Evolutionary conservation across 1,140 invertebrate species (phyloP), one percentile per base, ranked within the genome.

Genomic region (Eueides isabella): DNA sequence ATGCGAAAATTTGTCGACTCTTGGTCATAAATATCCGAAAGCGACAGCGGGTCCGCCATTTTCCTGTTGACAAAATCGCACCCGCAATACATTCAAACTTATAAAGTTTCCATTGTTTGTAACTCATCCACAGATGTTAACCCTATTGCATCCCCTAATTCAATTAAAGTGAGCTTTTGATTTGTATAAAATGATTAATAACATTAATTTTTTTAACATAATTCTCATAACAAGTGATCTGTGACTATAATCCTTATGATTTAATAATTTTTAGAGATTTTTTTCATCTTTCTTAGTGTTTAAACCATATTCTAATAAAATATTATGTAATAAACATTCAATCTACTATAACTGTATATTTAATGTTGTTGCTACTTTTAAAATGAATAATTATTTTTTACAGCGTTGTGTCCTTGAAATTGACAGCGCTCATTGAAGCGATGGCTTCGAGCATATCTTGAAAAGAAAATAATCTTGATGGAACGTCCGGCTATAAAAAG

Each of bases 21-120:
- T 80, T 72, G 82, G 80, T 87, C 87, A 86, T 91, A 91, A 91
- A 91, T 91, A 89, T 89, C 76, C 81, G 65, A 85, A 84, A 84
- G 84, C 84, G 88, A 90, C 89, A 82, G 79, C 77, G 76, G 78
- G 82, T 84, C 82, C 89, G 85, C 89, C 88, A 89, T 91, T 91
- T 91, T 91, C 86, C 87, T 91, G 89, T 91, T 90, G 87, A 92
- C 90, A 89, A 87, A 89, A 89, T 85, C 84, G 81, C 82, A 76
- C 80, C 81, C 81, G 80, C 84, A 87, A 90, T 87, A 89, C 82
- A 88, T 91, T 84, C 83, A 80, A 89, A 89, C 82, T 90, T 86
- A 84, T 86, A 85, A 89, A 89, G 86, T 90, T 90, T 85, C 71
- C 80, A 85, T 89, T 89, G 88, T 89, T 89, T 87, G 85, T 80